Evolutionary conservation across 2,797 vertebrate genomes (phyloP).

Genomic region (Phalloptychus januarius): DNA sequence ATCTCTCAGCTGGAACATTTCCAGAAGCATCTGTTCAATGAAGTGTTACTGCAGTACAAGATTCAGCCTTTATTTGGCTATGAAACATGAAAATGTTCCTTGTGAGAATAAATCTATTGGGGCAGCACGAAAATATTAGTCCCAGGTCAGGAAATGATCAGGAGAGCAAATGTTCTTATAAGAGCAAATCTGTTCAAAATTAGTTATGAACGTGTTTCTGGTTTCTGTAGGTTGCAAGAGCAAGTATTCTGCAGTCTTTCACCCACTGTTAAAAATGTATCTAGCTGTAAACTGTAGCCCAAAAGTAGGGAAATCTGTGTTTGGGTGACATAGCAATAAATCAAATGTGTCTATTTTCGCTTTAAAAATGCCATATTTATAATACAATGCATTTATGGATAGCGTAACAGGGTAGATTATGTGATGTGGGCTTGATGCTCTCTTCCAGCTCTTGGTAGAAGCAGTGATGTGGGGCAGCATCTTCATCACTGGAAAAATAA

Average conservation of each 20-base stretch:
- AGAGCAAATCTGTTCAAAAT: neutral
- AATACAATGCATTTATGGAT: neutral
- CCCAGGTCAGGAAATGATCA: constrained; percentile 48
- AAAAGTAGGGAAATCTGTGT: neutral
- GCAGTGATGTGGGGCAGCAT: neutral
- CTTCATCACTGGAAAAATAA: neutral
- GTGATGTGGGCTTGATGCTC: neutral
- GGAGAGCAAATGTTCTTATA: constrained; percentile 13
- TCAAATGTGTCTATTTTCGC: neutral
- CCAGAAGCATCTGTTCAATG: constrained; percentile 34
- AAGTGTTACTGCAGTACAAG: constrained; percentile 36
- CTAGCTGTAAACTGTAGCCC: neutral
- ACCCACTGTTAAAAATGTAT: neutral
- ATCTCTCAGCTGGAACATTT: constrained; percentile 39
- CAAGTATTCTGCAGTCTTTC: neutral
- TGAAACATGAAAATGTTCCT: constrained; percentile 26
- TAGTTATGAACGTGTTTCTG: neutral
- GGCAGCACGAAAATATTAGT: constrained; percentile 30
- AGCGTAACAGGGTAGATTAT: neutral
- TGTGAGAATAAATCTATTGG: constrained; percentile 26
- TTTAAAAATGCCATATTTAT: neutral
- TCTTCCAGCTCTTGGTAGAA: neutral
- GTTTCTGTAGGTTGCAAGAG: neutral
- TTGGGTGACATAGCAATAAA: neutral
- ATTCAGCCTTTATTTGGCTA: constrained; percentile 21